These are phyloP conservation scores for Crenuchus spilurus DNA, from an alignment of 2,797 vertebrate genomes.

Conservation along the genomic window DNA sequence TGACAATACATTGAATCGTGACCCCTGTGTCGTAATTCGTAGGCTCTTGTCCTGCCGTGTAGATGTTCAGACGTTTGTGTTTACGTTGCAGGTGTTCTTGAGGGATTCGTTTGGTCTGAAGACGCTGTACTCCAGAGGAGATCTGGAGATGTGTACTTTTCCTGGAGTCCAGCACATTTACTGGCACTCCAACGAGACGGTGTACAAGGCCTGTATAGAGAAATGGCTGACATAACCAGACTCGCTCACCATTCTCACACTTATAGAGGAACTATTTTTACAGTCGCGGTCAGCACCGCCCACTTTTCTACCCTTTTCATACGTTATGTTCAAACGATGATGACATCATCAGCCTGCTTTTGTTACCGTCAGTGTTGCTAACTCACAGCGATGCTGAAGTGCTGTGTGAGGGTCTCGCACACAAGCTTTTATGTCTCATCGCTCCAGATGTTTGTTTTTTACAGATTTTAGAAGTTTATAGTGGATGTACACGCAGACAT, in stretches of 20 bases:
- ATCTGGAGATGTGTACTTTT: slow-evolving; percentile 79
- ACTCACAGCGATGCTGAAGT: neutral
- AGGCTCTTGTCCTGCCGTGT: neutral
- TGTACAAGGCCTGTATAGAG: slow-evolving; percentile 84
- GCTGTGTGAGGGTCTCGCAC: slow-evolving; percentile 3
- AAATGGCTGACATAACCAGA: slow-evolving; percentile 84
- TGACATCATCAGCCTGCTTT: neutral
- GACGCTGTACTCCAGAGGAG: slow-evolving; percentile 81
- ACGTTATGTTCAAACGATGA: neutral
- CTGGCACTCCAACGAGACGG: slow-evolving; percentile 90
- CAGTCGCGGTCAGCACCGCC: neutral
- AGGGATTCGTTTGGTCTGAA: slow-evolving; percentile 87
- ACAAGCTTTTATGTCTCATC: neutral
- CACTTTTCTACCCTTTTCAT: slow-evolving; percentile 21
- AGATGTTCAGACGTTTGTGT: neutral
- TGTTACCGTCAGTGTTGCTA: slow-evolving; percentile 10
- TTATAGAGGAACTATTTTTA: slow-evolving; percentile 26
- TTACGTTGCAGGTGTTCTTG: slow-evolving; percentile 77
- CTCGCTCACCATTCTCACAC: neutral
- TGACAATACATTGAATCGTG: no score
- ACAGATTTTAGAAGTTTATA: neutral
- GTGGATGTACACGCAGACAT: neutral
- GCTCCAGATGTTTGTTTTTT: neutral
- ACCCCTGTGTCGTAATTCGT: no score
- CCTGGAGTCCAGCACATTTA: slow-evolving; percentile 79